These are phyloP conservation scores for Melipona beecheii DNA, from an alignment of 2,888 invertebrate genomes.

Conservation along the genomic window DNA sequence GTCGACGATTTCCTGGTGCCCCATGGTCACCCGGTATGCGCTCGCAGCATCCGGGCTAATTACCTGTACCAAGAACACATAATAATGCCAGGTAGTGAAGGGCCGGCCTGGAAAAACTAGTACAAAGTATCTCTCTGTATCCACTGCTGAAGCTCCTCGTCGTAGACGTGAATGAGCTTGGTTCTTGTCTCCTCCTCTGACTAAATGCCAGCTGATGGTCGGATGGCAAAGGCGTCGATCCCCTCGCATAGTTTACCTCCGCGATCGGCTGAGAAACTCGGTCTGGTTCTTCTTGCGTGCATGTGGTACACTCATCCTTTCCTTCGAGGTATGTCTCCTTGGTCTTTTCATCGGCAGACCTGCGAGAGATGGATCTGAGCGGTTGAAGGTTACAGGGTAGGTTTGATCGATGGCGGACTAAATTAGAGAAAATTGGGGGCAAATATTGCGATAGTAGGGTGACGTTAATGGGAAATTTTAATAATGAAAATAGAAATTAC, in stretches of 20 bases:
- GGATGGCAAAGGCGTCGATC: conserved; percentile 53
- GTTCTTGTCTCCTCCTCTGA: conserved; percentile 71
- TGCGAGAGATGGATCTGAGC: not conserved
- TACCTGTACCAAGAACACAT: conserved; percentile 75
- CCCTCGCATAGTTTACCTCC: conserved; percentile 41
- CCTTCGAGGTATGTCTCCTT: no score
- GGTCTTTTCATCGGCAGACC: not conserved
- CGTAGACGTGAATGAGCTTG: conserved; percentile 73
- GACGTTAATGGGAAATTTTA: no score
- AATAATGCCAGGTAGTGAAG: conserved; percentile 70
- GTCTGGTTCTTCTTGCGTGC: conserved; percentile 21
- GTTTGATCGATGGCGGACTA: no score
- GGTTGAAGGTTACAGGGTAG: no score
- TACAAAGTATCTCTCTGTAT: conserved; percentile 70
- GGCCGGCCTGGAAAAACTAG: conserved; percentile 71
- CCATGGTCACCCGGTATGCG: conserved; percentile 66
- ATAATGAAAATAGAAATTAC: no score
- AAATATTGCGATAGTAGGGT: no score
- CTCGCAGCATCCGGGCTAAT: conserved; percentile 70
- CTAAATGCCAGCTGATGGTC: conserved; percentile 69
- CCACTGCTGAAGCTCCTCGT: conserved; percentile 37
- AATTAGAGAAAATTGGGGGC: no score
- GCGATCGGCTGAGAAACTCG: conserved; percentile 24
- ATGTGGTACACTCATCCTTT: not conserved
- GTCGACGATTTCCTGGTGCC: conserved; percentile 58